Evolutionary conservation across 1,140 invertebrate species (phyloP), one percentile per base, ranked within the genome.

Genomic region (Drosophila ohnishii): DNA sequence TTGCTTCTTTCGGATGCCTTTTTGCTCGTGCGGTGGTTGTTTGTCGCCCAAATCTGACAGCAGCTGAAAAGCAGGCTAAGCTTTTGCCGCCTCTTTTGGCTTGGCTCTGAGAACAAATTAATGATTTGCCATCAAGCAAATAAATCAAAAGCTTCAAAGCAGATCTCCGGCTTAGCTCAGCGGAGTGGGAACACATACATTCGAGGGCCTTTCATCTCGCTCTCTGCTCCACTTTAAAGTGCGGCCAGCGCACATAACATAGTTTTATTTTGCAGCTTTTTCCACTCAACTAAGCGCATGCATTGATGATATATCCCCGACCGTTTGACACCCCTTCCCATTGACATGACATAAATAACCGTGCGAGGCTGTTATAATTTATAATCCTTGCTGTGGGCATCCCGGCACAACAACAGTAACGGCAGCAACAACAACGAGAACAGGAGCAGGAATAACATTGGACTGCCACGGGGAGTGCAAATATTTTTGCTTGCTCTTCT

Each of bases 311-410:
- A 67, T 78, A 86, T 85, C 63, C 73, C 14, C 76, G 14, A 34
- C 34, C 77, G 66, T 60, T 71, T 71, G 64, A 67, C 67, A 73
- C 62, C 50, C 66, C 42, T 56, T 50, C 64, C 81, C 79, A 90
- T 86, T 80, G 77, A 90, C 86, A 82, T 72, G 75, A 75, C 86
- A 89, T 85, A 90, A 90, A 89, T 86, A 90, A 85, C 79, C 76
- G 76, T 88, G 77, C 69, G 76, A 70, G 83, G 77, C 80, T 73
- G 83, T 77, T 90, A 84, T 90, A 90, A 90, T 87, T 90, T 90
- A 90, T 87, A 88, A 88, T 89, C 84, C 78, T 80, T 89, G 77
- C 80, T 73, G 62, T 76, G 48, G 69, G 69, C 70, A 57, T 16
- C 57, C 48, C 63, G 45, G 34, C 75, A 57, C 44, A 47, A 8